Evolutionary conservation across 2,113 vertebrate genomes (phyloP).

Genomic region (Pseudopodoces humilis): DNA sequence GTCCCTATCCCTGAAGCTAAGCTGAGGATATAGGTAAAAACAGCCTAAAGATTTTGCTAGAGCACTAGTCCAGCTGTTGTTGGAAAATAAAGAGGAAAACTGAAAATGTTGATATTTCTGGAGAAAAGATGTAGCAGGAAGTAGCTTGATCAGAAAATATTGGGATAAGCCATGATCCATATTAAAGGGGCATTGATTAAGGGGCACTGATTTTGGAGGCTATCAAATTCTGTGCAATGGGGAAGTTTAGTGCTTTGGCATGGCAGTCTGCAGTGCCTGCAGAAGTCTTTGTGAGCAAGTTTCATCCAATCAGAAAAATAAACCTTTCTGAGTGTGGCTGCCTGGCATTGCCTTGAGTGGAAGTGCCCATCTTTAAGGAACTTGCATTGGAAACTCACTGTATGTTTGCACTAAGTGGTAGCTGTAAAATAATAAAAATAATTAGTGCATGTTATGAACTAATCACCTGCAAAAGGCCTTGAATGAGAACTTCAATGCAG

Average conservation of each 20-base stretch:
- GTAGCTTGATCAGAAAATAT: background rate
- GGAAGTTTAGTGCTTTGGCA: background rate
- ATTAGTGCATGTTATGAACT: background rate
- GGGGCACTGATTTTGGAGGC: background rate
- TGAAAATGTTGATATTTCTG: background rate
- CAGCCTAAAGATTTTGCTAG: background rate
- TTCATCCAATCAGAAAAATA: background rate
- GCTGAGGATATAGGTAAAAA: background rate
- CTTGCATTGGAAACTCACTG: background rate
- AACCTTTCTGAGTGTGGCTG: background rate
- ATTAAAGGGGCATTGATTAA: background rate
- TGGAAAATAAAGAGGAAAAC: background rate
- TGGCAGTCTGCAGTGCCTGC: background rate
- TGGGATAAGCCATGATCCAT: background rate
- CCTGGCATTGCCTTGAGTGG: background rate
- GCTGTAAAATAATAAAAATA: slow-evolving; percentile 15
- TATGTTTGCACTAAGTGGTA: background rate
- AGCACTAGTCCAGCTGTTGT: background rate
- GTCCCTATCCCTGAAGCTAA: background rate
- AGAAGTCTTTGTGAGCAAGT: background rate
- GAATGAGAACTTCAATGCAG: background rate
- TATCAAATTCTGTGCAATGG: background rate
- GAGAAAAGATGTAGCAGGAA: background rate
- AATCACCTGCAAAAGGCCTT: background rate
- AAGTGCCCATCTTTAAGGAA: background rate